Evolutionary conservation across 2,888 invertebrate species (phyloP).

Genomic region (Leuctra nigra): DNA sequence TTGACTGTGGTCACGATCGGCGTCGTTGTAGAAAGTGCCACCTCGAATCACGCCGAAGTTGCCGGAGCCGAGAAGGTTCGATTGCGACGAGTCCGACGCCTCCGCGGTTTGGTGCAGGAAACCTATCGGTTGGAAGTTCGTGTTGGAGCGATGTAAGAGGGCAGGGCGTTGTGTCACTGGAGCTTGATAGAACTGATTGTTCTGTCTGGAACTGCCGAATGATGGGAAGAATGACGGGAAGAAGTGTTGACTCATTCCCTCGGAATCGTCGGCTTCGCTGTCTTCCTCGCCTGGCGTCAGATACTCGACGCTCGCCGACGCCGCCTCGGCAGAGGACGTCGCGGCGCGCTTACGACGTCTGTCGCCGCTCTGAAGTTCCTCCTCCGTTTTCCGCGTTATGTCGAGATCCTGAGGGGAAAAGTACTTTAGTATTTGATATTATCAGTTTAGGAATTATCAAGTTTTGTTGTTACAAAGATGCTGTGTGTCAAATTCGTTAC

Average conservation of each 20-base stretch:
- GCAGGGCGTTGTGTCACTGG: conserved; percentile 53
- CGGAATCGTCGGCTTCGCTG: conserved; percentile 8
- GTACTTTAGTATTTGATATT: too few relatives aligned
- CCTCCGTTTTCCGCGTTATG: neutral
- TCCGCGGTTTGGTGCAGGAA: conserved; percentile 36
- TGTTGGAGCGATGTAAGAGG: conserved; percentile 25
- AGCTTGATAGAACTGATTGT: conserved; percentile 44
- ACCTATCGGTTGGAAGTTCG: conserved; percentile 24
- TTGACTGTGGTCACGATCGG: conserved; percentile 61
- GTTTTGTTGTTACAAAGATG: too few relatives aligned
- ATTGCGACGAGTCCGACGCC: conserved; percentile 44
- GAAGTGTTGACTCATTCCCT: conserved; percentile 42
- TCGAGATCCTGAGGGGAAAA: neutral
- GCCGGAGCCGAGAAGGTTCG: conserved; percentile 68
- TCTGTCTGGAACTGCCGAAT: conserved; percentile 51
- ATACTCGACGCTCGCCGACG: neutral
- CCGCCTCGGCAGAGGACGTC: neutral
- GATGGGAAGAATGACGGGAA: conserved; percentile 70
- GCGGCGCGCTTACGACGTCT: neutral
- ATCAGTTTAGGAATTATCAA: too few relatives aligned
- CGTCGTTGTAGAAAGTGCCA: conserved; percentile 66
- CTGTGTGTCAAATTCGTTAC: too few relatives aligned
- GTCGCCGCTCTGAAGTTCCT: neutral
- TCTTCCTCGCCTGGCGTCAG: neutral
- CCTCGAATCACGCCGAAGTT: conserved; percentile 83